Conservation (phyloP, 2,888 invertebrate genomes). For the Globia sparganii region DNA sequence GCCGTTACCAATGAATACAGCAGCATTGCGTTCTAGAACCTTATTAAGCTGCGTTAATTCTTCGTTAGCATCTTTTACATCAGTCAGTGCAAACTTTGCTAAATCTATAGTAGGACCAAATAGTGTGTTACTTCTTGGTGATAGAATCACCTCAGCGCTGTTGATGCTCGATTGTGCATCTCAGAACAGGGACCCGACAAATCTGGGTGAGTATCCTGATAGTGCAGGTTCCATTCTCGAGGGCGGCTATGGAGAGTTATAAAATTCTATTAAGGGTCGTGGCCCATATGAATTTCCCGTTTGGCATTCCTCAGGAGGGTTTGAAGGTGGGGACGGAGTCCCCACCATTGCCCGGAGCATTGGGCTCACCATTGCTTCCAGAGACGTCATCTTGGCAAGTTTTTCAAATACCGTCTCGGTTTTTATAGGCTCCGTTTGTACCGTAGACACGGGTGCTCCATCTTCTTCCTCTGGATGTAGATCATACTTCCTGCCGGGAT, state of each 20-base stretch:
- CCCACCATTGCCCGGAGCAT: no score
- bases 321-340: conserved; percentile 8
- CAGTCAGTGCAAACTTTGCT: not conserved
- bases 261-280: not conserved
- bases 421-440: not conserved
- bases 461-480: not conserved
- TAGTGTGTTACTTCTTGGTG: not conserved
- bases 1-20: not conserved
- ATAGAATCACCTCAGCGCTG: not conserved
- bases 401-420: not conserved
- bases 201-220: conserved; percentile 17
- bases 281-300: not conserved
- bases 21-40: not conserved
- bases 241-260: not conserved
- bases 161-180: not conserved
- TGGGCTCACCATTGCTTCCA: conserved; percentile 12
- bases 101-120: not conserved
- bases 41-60: not conserved
- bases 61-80: no score
- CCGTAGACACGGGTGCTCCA: not conserved
- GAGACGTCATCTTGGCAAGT: conserved; percentile 2
- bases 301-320: not conserved
- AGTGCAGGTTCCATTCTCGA: not conserved
- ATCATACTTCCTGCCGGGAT: not conserved
- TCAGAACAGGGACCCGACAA: conserved; percentile 13